These are phyloP conservation scores for Orientallactaga sibirica DNA, from an alignment of 2,797 vertebrate species.

Conservation along the genomic window DNA sequence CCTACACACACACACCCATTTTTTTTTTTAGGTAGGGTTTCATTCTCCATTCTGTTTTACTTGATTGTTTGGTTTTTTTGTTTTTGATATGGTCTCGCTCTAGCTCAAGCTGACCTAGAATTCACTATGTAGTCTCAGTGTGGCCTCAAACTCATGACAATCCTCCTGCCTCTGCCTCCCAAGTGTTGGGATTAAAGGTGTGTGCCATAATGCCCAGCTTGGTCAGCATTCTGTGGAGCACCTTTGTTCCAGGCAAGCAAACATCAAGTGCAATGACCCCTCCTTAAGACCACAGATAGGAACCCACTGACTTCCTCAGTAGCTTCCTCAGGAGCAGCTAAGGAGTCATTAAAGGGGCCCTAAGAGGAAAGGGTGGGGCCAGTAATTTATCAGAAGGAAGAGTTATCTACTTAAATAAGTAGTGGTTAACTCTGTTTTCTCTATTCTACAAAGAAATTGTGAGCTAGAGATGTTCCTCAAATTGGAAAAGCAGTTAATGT, in stretches of 20 bases:
- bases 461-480: neutral
- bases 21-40: too few species aligned
- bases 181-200: too few species aligned
- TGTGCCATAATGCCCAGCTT: too few species aligned
- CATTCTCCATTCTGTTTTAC: too few species aligned
- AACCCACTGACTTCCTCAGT: neutral
- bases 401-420: neutral
- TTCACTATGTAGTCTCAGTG: too few species aligned
- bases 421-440: constrained; percentile 40
- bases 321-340: constrained; percentile 6
- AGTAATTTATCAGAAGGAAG: constrained; percentile 58
- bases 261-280: neutral
- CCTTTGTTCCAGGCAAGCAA: neutral
- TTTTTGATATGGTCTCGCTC: too few species aligned
- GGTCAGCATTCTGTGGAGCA: neutral
- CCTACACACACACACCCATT: neutral
- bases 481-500: neutral
- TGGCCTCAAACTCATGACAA: too few species aligned
- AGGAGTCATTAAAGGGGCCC: neutral
- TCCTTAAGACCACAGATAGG: neutral
- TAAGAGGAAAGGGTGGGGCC: constrained; percentile 60
- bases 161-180: too few species aligned
- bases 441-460: neutral
- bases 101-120: too few species aligned
- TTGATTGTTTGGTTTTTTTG: too few species aligned